Base-by-base conservation (phyloP, 2,113 vertebrate species). In the Euleptes europaea region DNA sequence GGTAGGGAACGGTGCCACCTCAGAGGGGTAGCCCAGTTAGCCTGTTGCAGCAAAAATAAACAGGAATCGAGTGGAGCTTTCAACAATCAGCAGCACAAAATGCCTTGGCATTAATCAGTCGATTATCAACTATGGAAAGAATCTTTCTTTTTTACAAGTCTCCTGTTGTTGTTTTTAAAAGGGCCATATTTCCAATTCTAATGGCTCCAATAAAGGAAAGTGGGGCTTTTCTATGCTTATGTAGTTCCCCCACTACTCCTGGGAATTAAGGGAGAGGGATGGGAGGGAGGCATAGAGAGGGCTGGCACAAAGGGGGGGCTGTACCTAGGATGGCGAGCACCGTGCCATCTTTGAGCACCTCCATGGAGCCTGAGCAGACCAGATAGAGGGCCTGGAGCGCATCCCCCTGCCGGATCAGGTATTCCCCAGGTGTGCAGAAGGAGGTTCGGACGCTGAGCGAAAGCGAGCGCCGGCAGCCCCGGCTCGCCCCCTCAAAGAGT, bases 351-450 rank as follows among this genome's bases (percentile, higher is more conserved):
- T 95, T 94, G 83, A 96, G 94, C 88, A 96, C 95, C 83, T 96
- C 95, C 95, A 96, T 95, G 90, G 95, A 96, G 80, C 95, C 95
- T 0, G 95, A 95, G 88, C 94, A 94, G 72, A 96, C 92, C 28
- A 95, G 95, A 86, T 95, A 96, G 74, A 96, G 88, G 44, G 94
- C 95, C 92, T 96, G 95, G 28, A 96, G 92, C 1, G 95, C 95
- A 1, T 96, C 95, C 0, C 95, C 95, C 14, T 94, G 95, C 82
- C 95, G 95, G 84, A 96, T 94, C 84, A 96, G 92, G 86, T 95
- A 95, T 88, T 96, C 95, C 15, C 95, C 95, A 0, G 95, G 95
- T 0, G 95, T 95, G 86, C 95, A 96, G 89, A 96, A 96, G 35
- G 95, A 91, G 0, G 94, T 93, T 31, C 93, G 87, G 60, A 96